Percentiles rank a stretch among this genome's conserved stretches.
These are phyloP conservation scores for Psilopsiagon aymara DNA, from an alignment of 2,113 vertebrate genomes.

Conservation along the genomic window DNA sequence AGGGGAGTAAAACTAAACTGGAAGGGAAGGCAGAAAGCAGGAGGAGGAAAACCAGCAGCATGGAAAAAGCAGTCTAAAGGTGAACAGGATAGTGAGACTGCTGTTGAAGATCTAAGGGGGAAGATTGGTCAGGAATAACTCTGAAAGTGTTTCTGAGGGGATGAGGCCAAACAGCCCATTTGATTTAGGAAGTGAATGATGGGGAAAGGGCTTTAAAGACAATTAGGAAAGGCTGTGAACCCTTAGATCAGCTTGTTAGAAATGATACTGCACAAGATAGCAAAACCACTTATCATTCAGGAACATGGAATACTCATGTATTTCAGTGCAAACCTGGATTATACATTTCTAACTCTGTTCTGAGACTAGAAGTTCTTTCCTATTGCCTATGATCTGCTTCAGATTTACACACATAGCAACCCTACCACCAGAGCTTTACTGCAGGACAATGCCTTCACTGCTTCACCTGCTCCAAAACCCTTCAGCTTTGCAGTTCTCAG, in stretches of 20 bases:
- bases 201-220: neutral
- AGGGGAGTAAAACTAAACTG: neutral
- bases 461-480: neutral
- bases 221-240: neutral
- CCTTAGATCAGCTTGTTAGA: neutral
- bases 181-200: neutral
- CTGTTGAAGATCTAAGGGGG: neutral
- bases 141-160: neutral
- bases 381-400: neutral
- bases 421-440: neutral
- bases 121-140: neutral
- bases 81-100: neutral
- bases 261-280: neutral
- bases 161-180: neutral
- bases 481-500: neutral
- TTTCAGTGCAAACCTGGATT: neutral
- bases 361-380: neutral
- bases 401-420: fast-evolving
- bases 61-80: neutral
- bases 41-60: neutral
- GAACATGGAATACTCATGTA: neutral
- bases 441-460: neutral
- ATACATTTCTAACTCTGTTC: neutral
- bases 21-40: neutral
- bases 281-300: neutral